Conservation (phyloP, 2,797 vertebrate genomes). For the Hippopotamyrus pictus region DNA sequence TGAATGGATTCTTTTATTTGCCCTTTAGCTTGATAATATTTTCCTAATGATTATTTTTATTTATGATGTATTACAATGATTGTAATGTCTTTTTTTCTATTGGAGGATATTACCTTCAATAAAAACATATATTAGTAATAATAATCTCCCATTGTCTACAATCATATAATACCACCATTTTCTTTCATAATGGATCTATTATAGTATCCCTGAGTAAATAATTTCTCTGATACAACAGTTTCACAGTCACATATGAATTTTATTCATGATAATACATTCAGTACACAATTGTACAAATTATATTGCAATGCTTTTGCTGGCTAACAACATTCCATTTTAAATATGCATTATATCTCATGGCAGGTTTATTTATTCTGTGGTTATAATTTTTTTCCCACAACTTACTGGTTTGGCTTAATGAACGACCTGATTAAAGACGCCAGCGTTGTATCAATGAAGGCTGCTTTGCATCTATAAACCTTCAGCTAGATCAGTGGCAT, state of each 20-base stretch:
- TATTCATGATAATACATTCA: constrained; percentile 3
- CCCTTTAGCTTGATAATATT: constrained; percentile 1
- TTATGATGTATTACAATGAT: background rate
- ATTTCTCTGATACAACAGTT: background rate
- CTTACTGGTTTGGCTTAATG: background rate
- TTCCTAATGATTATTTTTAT: constrained; percentile 8
- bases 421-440: background rate
- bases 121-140: constrained; percentile 9
- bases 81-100: background rate
- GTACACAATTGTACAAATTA: background rate
- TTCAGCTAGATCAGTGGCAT: background rate
- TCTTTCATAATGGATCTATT: background rate
- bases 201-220: background rate
- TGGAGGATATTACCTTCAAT: background rate
- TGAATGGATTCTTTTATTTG: background rate
- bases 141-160: background rate
- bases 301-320: background rate
- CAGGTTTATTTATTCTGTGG: background rate
- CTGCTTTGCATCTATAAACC: background rate
- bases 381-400: background rate
- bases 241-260: background rate
- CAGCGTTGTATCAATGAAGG: background rate
- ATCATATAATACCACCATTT: background rate
- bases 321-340: background rate
- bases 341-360: background rate